A percentile compares a stretch with the other conserved stretches of the same genome.
phyloP scores from a whole-genome alignment of 2,888 invertebrate genomes.

The Acanthosepion esculentum region DNA sequence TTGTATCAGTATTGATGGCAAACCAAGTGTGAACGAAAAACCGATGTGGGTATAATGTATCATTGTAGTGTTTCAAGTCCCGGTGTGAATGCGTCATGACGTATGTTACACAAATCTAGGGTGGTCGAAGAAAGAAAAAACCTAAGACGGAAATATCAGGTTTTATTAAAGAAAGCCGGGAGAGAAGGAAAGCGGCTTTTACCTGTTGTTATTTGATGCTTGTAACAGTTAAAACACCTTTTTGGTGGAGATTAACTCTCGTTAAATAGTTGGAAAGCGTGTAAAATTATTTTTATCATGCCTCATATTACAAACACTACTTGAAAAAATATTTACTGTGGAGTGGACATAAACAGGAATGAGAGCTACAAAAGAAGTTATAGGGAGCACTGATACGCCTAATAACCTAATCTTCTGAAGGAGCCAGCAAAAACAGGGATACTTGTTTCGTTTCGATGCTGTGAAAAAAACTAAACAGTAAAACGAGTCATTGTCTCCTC shows the following conservation, averaged over 20 bases:
- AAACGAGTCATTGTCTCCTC: no score
- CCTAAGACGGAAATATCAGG: neutral
- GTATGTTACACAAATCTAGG: neutral
- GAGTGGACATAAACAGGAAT: no score
- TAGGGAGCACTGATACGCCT: no score
- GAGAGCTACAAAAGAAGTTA: no score
- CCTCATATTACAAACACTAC: neutral
- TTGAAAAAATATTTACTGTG: no score
- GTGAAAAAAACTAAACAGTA: no score
- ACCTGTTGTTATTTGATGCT: neutral
- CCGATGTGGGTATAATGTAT: no score
- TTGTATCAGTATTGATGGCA: neutral
- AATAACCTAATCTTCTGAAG: no score
- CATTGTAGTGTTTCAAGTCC: neutral
- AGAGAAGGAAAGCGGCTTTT: neutral
- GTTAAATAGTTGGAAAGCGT: neutral
- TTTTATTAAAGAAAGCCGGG: neutral
- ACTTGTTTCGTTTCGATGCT: no score
- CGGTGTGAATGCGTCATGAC: neutral
- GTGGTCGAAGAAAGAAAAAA: neutral
- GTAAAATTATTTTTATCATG: neutral
- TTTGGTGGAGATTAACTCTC: neutral
- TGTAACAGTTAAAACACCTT: neutral
- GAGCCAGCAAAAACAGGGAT: no score
- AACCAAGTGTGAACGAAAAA: neutral